Base-by-base conservation (phyloP, 2,797 vertebrate genomes). In the Semaprochilodus insignis region DNA sequence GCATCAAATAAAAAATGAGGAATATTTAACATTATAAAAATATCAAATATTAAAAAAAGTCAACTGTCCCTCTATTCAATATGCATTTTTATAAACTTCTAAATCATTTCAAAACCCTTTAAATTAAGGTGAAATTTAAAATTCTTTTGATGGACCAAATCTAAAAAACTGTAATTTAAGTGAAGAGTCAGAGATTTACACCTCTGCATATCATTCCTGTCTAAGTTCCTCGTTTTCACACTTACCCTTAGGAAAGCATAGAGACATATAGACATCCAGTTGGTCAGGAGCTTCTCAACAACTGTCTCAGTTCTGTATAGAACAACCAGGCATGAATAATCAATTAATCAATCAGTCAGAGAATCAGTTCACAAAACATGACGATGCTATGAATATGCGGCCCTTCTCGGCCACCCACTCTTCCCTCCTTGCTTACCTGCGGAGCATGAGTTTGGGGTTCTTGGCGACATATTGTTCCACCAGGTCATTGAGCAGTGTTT, bases 211-310 rank as follows among this genome's bases (percentile, higher is more conserved):
- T 23, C 23, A 23, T 70, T n/a, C 4, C 67, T 54, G 62, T 0
- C 31, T 0, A 7, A 27, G 63, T 15, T 31, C 23, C 34, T 27
- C 27, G 54, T 79, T 82, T 31, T 21, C 7, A 78, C 60, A 75
- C 94, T 90, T 81, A 99, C 98, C 96, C 97, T 95, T 83, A 99
- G 96, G 40, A 98, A 99, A 0, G 96, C 89, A 0, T 99, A 99
- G 16, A 99, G 96, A 85, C 98, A 99, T 94, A 99, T 99, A 86
- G 98, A 99, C 97, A 99, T 99, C 98, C 98, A 99, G 92, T 99
- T 99, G 83, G 97, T 99, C 90, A 99, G 93, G 87, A 99, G 93
- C 91, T 99, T 99, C 91, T 99, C 98, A 78, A 99, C 98, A 88
- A 99, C 98, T 0, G 97, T 98, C 94, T 99, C 98, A 0, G 98